Percentiles rank a stretch among this genome's conserved stretches.
These are phyloP conservation scores for Catonia carolina DNA, from an alignment of 2,888 invertebrate species.

Conservation along the genomic window DNA sequence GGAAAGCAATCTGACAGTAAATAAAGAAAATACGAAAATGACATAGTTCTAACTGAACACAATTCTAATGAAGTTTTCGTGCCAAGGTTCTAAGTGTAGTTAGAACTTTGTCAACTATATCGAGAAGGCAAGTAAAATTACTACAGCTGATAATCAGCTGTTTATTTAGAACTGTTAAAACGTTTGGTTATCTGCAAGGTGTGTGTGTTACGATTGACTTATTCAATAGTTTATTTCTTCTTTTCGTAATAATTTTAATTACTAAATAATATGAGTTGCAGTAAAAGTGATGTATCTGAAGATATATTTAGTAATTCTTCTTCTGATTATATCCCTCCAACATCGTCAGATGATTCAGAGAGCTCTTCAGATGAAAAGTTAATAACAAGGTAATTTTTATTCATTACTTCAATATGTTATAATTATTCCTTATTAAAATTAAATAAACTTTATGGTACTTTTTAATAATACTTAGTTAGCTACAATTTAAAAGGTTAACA, in stretches of 20 bases:
- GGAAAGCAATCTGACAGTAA: neutral
- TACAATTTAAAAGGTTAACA: too few relatives aligned
- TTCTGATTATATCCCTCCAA: neutral
- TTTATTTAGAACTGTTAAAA: too few relatives aligned
- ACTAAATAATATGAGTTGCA: neutral
- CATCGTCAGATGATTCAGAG: slow-evolving; percentile 1
- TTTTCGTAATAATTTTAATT: too few relatives aligned
- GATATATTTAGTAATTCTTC: slow-evolving; percentile 1
- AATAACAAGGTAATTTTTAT: neutral
- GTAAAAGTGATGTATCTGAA: neutral
- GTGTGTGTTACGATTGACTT: too few relatives aligned
- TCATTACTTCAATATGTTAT: too few relatives aligned
- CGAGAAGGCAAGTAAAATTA: too few relatives aligned
- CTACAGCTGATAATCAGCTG: too few relatives aligned
- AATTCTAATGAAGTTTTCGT: neutral
- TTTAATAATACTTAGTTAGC: too few relatives aligned
- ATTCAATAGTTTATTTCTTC: too few relatives aligned
- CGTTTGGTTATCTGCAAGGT: too few relatives aligned
- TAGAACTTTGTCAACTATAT: slow-evolving; percentile 2
- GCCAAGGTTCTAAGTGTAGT: neutral
- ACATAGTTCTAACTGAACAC: neutral
- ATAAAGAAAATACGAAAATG: neutral
- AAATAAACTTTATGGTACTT: too few relatives aligned
- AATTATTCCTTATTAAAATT: too few relatives aligned
- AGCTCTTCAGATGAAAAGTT: neutral